Evolutionary conservation across 2,113 vertebrate species (phyloP).

Genomic region (Synchiropus splendidus): DNA sequence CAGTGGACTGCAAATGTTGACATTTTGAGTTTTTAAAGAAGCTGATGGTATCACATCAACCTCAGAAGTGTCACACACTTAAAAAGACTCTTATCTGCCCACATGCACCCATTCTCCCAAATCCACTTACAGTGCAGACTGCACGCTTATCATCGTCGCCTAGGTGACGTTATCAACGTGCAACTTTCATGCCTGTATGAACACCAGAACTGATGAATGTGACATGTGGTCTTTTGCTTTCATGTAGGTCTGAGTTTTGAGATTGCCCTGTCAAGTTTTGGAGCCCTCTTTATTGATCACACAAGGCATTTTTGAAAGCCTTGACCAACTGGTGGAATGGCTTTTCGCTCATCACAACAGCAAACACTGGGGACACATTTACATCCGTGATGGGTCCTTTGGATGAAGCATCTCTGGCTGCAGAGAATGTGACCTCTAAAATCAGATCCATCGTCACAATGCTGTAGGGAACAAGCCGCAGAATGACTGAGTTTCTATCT

Average conservation of each 20-base stretch:
- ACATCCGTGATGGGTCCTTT: too few relatives aligned
- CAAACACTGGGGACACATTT: too few relatives aligned
- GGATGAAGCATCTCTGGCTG: too few relatives aligned
- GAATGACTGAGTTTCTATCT: too few relatives aligned
- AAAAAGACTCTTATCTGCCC: slow-evolving; percentile 38
- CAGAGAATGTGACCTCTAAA: too few relatives aligned
- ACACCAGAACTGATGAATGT: slow-evolving; percentile 31
- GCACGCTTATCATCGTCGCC: slow-evolving; percentile 35
- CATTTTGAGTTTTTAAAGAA: slow-evolving; percentile 24
- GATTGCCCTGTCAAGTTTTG: slow-evolving; percentile 13
- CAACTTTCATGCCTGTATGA: slow-evolving; percentile 45
- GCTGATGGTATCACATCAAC: slow-evolving; percentile 23
- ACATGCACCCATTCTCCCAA: slow-evolving; percentile 19
- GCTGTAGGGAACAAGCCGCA: too few relatives aligned
- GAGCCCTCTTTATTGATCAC: too few relatives aligned
- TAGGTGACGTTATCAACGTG: slow-evolving; percentile 43
- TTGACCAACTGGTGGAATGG: too few relatives aligned
- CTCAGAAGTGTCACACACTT: slow-evolving; percentile 24
- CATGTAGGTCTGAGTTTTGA: slow-evolving; percentile 20
- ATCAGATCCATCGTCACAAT: too few relatives aligned
- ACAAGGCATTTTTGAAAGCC: too few relatives aligned
- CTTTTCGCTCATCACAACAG: too few relatives aligned
- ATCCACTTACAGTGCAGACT: slow-evolving; percentile 33
- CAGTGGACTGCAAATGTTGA: too few relatives aligned
- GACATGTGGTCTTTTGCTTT: slow-evolving; percentile 32